Conservation (phyloP, 2,113 vertebrate genomes). For the Ameiurus melas region DNA sequence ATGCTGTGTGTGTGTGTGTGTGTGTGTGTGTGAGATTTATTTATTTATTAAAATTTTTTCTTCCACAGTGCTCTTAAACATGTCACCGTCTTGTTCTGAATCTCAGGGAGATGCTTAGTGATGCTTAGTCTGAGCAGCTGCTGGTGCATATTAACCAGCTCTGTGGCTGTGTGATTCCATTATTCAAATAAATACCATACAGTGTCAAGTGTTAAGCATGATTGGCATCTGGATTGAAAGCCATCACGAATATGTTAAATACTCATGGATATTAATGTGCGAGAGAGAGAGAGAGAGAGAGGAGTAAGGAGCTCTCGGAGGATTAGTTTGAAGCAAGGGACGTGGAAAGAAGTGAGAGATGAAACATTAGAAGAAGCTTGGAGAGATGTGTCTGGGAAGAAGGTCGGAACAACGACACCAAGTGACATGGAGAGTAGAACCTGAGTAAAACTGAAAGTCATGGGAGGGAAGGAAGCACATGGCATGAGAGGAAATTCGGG, state of each 20-base stretch:
- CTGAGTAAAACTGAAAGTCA: background rate
- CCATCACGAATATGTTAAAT: conserved; percentile 11
- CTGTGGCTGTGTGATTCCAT: background rate
- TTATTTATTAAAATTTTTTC: no score
- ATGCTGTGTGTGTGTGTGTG: no score
- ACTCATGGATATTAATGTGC: conserved; percentile 14
- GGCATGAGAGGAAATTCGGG: background rate
- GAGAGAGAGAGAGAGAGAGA: background rate
- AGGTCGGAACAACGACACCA: background rate
- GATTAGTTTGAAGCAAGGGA: background rate
- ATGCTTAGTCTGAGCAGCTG: conserved; percentile 47
- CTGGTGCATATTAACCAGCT: conserved; percentile 56
- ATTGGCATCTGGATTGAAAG: conserved; percentile 1
- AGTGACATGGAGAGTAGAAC: background rate
- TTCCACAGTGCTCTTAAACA: background rate
- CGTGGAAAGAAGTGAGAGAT: background rate
- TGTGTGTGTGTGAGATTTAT: no score
- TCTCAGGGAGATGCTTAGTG: background rate
- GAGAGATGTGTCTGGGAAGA: background rate
- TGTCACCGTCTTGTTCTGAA: background rate
- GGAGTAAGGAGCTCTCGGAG: background rate
- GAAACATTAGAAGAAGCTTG: background rate
- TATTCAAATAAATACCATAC: conserved; percentile 38
- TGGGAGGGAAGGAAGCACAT: background rate
- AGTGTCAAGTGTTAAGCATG: conserved; percentile 25